phyloP scores from a whole-genome alignment of 2,888 invertebrate species.

The Serripes groenlandicus region DNA sequence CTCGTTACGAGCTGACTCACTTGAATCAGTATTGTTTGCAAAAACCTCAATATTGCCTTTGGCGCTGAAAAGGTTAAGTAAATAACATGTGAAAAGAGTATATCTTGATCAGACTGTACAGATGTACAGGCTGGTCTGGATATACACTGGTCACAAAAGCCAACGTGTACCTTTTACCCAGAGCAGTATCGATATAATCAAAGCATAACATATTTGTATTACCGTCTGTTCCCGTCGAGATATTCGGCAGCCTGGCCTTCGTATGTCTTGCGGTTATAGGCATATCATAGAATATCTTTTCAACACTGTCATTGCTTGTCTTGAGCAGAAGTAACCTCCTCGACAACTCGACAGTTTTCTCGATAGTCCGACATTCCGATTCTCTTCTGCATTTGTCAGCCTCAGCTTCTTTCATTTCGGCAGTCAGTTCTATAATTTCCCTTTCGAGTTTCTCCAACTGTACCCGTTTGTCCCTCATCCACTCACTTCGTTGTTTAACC shows the following conservation, averaged over 20 bases:
- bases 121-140: too few species aligned
- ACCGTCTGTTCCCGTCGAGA: constrained; percentile 63
- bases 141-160: too few species aligned
- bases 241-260: constrained; percentile 63
- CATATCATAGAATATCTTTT: constrained; percentile 81
- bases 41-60: too few species aligned
- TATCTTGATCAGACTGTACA: too few species aligned
- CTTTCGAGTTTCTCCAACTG: constrained; percentile 71
- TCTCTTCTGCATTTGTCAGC: constrained; percentile 61
- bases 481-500: constrained; percentile 75
- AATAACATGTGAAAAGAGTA: too few species aligned
- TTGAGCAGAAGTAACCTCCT: constrained; percentile 77
- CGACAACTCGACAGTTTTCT: constrained; percentile 75
- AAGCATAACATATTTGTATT: too few species aligned
- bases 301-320: constrained; percentile 79
- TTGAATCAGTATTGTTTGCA: too few species aligned
- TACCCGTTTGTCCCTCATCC: constrained; percentile 75
- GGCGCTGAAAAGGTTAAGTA: too few species aligned
- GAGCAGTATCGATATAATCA: too few species aligned
- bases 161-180: too few species aligned
- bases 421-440: constrained; percentile 60
- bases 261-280: constrained; percentile 72
- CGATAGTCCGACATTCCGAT: constrained; percentile 72
- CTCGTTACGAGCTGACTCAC: too few species aligned
- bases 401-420: constrained; percentile 67